Conservation (phyloP, 2,113 vertebrate genomes). For the Campylomormyrus tamandua region DNA sequence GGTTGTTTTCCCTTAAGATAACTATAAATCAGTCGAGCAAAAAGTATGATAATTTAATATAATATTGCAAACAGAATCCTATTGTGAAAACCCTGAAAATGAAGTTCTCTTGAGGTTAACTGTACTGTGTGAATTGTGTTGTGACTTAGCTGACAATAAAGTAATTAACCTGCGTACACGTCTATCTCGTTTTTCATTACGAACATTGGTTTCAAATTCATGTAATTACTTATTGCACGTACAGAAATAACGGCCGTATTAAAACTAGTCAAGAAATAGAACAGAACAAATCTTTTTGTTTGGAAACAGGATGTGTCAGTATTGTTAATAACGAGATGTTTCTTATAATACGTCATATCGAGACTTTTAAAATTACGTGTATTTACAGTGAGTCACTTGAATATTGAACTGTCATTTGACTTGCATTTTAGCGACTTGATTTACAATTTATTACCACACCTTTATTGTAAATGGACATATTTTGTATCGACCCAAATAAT, state of each 20-base stretch:
- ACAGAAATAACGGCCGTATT: background rate
- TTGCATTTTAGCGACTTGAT: background rate
- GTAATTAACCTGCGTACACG: background rate
- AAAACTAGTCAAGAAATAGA: background rate
- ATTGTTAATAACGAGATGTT: background rate
- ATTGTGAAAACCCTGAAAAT: background rate
- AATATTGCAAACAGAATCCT: background rate
- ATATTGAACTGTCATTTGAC: background rate
- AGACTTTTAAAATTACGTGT: background rate
- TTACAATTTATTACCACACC: background rate
- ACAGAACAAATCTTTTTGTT: background rate
- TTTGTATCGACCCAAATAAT: background rate
- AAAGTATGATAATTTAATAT: background rate
- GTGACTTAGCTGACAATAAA: background rate
- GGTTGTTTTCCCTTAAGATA: background rate
- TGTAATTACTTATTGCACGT: background rate
- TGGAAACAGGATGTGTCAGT: background rate
- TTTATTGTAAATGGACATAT: background rate
- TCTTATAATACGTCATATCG: background rate
- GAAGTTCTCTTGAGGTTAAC: background rate
- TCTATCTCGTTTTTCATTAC: background rate
- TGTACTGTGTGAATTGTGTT: background rate
- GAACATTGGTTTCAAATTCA: background rate
- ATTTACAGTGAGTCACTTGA: background rate
- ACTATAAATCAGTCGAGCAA: background rate